Conservation (phyloP, 2,797 vertebrate genomes). For the Leptodactylus fallax region DNA sequence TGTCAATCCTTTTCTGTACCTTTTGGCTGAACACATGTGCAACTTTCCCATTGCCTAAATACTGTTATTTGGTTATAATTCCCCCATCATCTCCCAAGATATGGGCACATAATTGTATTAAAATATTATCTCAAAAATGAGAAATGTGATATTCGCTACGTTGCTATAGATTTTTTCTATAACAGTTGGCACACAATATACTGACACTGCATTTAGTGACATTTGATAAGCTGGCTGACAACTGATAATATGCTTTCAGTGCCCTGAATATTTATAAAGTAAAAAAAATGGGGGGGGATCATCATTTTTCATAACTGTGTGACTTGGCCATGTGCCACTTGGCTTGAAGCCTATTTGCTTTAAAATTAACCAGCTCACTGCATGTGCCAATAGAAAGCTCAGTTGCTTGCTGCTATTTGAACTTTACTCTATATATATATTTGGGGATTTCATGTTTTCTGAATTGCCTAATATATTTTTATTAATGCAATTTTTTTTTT, state of each 20-base stretch:
- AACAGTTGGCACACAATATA: constrained; percentile 8
- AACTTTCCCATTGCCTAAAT: background rate
- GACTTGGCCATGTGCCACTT: constrained; percentile 11
- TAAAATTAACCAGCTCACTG: constrained; percentile 1
- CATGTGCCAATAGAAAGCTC: background rate
- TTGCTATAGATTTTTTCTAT: constrained; percentile 2
- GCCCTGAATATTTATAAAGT: constrained; percentile 36
- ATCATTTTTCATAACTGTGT: constrained; percentile 13
- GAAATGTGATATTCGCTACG: constrained; percentile 4
- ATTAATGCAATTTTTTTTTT: background rate
- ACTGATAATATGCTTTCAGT: constrained; percentile 14
- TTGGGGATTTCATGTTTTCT: background rate
- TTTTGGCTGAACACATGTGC: background rate
- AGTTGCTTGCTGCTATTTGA: background rate
- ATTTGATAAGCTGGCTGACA: constrained; percentile 37
- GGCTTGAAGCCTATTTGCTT: constrained; percentile 8
- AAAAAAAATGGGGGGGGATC: background rate
- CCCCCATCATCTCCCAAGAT: background rate
- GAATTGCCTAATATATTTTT: background rate
- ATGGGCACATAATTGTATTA: background rate
- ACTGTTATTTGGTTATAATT: background rate
- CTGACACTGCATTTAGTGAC: constrained; percentile 35
- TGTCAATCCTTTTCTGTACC: background rate
- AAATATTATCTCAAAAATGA: constrained; percentile 10
- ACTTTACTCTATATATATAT: background rate